Base-by-base conservation (phyloP, 2,113 vertebrate species). In the Sorex araneus region DNA sequence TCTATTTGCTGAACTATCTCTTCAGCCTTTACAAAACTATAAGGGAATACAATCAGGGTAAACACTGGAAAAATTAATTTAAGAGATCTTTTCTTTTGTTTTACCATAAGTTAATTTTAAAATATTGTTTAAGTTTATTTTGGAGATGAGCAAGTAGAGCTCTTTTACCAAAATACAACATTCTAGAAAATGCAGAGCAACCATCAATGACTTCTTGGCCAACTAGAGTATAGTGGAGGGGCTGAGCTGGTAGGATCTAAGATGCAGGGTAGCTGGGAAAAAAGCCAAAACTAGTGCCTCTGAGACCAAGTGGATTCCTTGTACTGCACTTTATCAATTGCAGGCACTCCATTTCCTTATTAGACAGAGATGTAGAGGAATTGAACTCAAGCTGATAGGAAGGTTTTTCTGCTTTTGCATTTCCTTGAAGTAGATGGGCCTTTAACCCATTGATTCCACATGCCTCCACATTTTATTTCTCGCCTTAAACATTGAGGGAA, bases 341-440 rank as follows among this genome's bases (percentile, higher is more conserved):
- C 5, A 63, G 64, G 27, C 19, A 18, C 32, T 32, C 27, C 9
- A 0, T 82, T 87, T 84, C 57, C 63, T 71, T 76, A 47, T 25
- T 60, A 81, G 66, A 66, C 0, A 4, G 28, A 50, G 47, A 18
- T 13, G 86, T 36, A 91, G 89, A 84, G 43, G 90, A 78, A 84
- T 3, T 73, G 63, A 95, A 16, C 36, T 27, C 40, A n/a, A 79
- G 13, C 43, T n/a, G 18, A 64, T 69, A 57, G 83, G 64, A 69
- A 73, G 18, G 34, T 66, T 92, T 79, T 91, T 85, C 36, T 83
- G 23, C 23, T 64, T 85, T 92, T 84, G 25, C n/a, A 13, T 88
- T 80, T 90, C 83, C 79, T 87, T 96, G 84, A 78, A 88, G 30
- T 88, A 75, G 57, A 12, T 83, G 92, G 92, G 8, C 10, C n/a